A percentile compares a stretch with the other conserved stretches of the same genome.
Conservation (phyloP, 2,888 invertebrate genomes). For the Tetheella fluctuosa region DNA sequence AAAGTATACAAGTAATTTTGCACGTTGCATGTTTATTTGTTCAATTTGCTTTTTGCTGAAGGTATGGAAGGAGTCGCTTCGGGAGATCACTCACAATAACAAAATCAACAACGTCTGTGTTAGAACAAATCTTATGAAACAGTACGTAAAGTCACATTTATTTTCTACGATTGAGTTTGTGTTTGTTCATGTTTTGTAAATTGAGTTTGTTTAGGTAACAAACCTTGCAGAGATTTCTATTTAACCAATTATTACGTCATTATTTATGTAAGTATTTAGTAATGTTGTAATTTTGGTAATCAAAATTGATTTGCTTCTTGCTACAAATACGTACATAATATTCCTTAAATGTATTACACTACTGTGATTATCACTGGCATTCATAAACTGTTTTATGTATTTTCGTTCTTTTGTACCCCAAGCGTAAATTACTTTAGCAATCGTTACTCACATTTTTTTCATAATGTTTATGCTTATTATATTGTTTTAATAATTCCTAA, state of each 20-base stretch:
- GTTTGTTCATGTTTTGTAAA: conserved; percentile 12
- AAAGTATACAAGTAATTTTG: conserved; percentile 33
- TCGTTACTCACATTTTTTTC: too few relatives aligned
- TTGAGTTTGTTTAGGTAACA: background rate
- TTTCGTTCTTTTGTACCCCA: too few relatives aligned
- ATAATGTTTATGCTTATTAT: too few relatives aligned
- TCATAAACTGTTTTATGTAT: too few relatives aligned
- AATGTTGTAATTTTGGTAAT: background rate
- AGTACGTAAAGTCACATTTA: conserved; percentile 88
- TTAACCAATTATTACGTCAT: background rate
- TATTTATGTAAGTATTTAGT: background rate
- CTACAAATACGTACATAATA: too few relatives aligned
- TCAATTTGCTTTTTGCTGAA: conserved; percentile 68
- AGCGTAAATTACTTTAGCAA: too few relatives aligned
- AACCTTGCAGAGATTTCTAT: background rate
- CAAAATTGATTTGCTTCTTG: background rate
- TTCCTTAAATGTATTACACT: too few relatives aligned
- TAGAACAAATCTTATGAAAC: conserved; percentile 97
- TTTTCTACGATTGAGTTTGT: conserved; percentile 14
- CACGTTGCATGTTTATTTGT: conserved; percentile 21
- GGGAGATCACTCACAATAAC: conserved; percentile 96
- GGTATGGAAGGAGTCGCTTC: conserved; percentile 96
- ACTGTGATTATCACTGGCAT: too few relatives aligned
- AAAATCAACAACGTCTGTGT: conserved; percentile 98
- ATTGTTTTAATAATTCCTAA: too few relatives aligned